Percentiles rank a stretch among this genome's conserved stretches.
These are phyloP conservation scores for Eudemis profundana DNA, from an alignment of 2,888 invertebrate genomes.

Conservation along the genomic window DNA sequence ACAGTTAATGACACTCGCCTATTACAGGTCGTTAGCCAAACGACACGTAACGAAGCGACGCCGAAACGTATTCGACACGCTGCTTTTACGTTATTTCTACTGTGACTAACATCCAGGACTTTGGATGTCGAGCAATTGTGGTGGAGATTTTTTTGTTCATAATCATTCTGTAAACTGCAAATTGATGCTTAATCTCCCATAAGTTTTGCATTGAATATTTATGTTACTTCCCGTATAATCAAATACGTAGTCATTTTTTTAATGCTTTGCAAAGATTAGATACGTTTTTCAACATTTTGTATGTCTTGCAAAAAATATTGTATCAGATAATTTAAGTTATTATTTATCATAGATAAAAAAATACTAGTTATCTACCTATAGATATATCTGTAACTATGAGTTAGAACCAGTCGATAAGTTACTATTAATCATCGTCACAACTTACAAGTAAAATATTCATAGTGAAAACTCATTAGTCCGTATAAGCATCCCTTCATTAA, in stretches of 20 bases:
- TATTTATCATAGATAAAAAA: background rate
- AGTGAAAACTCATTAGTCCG: slow-evolving; percentile 62
- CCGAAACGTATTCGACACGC: slow-evolving; percentile 78
- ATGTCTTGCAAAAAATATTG: too few species aligned
- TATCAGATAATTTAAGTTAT: too few species aligned
- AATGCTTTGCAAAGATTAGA: too few species aligned
- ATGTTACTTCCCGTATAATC: too few species aligned
- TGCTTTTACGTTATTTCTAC: slow-evolving; percentile 68
- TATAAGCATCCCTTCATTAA: slow-evolving; percentile 69
- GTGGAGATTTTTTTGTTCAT: slow-evolving; percentile 28
- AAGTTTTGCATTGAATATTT: too few species aligned
- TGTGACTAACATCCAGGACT: slow-evolving; percentile 56
- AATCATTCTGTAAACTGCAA: background rate
- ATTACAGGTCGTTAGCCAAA: slow-evolving; percentile 81
- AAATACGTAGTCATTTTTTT: too few species aligned
- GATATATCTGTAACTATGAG: slow-evolving; percentile 1
- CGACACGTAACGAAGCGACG: slow-evolving; percentile 79
- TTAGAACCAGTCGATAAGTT: slow-evolving; percentile 36
- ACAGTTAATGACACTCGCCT: slow-evolving; percentile 78
- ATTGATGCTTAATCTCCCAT: background rate
- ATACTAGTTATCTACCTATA: background rate
- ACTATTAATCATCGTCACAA: slow-evolving; percentile 36
- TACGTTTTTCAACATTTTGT: too few species aligned
- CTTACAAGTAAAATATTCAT: slow-evolving; percentile 37
- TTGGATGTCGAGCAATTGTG: slow-evolving; percentile 45